Base-by-base conservation (phyloP, 1,140 invertebrate genomes). In the Anagrus nilaparvatae region DNA sequence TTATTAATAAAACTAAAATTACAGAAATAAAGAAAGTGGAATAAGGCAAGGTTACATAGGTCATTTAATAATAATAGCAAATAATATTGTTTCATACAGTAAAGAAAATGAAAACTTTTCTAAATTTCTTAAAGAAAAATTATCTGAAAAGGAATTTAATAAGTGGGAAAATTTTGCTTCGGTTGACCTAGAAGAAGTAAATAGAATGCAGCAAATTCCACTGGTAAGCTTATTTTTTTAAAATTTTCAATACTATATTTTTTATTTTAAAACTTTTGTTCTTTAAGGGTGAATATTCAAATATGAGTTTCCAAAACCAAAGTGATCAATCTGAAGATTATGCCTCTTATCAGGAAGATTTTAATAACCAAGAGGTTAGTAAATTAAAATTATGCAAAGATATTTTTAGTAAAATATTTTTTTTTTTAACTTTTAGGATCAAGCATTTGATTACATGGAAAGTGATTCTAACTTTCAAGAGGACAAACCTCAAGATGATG, bases 1-100 rank as follows among this genome's bases (percentile, higher is more conserved):
- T 9, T 44, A 13, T 2, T 17, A 27, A n/a, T n/a, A n/a, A n/a
- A n/a, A n/a, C 18, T 18, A 18, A 31, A 25, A 20, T 40, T 45
- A 3, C 17, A 46, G 44, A 19, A 46, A 46, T 31, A 14, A 40
- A 31, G 5, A 61, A 43, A 71, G 68, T 48, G 65, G 70, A 46
- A 65, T 70, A 44, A 61, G 79, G 17, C 64, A 74, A 54, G 81
- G 80, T 27, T 84, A 84, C 52, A 84, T 84, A 79, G 83, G 83
- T 33, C 84, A 87, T 63, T 59, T 86, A 47, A 81, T 80, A 39
- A 76, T 79, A 59, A 80, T 87, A 41, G 74, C 78, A 14, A 84
- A 82, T 64, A 69, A 75, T 48, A 69, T 84, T 48, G 69, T 72
- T 27, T 55, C 67, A 37, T 58, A 67, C 35, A 62, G 63, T 42